Evolutionary conservation across 1,140 invertebrate genomes (phyloP), one percentile per base, ranked within the genome.

Genomic region (Batillaria attramentaria): DNA sequence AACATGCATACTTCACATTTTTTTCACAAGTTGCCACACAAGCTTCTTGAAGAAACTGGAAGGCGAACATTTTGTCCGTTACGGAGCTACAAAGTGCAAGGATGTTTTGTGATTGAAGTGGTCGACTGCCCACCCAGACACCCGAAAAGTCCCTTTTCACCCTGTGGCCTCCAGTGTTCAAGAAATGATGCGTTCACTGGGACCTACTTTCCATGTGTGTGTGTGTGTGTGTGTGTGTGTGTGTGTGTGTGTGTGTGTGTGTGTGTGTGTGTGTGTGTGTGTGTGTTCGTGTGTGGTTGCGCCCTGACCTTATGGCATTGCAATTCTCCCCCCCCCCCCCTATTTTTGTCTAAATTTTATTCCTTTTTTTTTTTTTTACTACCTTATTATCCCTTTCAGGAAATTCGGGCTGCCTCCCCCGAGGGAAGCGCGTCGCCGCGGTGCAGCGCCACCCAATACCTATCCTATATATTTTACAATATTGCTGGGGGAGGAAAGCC

Each of bases 161-260:
- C n/a, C 16, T n/a, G n/a, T 54, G n/a, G 46, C n/a, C 46, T 54
- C 46, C 16, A 54, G 46, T 16, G 46, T 18, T n/a, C n/a, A 60
- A 31, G n/a, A n/a, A n/a, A n/a, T n/a, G n/a, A n/a, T n/a, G n/a
- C n/a, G n/a, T n/a, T n/a, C n/a, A n/a, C n/a, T n/a, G n/a, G n/a
- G n/a, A n/a, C n/a, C n/a, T n/a, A n/a, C n/a, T 31, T 8, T 50
- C 10, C 24, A 24, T 50, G 46, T 50, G 46, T 50, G 46, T 50
- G 46, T 50, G 46, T 50, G 46, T 50, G 46, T 50, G 46, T 50
- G 46, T 50, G 46, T 50, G 46, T 50, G 46, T 50, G 46, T 50
- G 46, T 50, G 46, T 50, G 46, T 50, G 46, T 50, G 46, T 50
- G 57, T 31, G 46, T 50, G 46, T 50, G 46, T 50, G 46, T 50